A percentile compares a stretch with the other conserved stretches of the same genome.
Evolutionary conservation across 2,113 vertebrate species (phyloP).

Genomic region (Notarius lentiginosus): DNA sequence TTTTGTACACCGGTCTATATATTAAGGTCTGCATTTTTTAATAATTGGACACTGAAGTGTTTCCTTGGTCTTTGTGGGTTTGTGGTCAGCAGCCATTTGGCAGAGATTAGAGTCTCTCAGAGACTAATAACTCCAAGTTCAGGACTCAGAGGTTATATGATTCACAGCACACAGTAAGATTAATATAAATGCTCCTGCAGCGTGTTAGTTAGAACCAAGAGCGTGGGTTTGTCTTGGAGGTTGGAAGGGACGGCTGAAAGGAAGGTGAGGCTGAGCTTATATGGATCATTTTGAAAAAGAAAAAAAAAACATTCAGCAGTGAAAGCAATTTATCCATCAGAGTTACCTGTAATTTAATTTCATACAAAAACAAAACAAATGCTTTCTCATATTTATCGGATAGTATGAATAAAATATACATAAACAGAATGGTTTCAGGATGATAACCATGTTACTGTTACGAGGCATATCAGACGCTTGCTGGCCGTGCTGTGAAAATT

Average conservation of each 20-base stretch:
- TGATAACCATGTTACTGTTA: not conserved
- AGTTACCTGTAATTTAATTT: not conserved
- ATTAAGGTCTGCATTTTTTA: slow-evolving; percentile 24
- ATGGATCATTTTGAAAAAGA: not conserved
- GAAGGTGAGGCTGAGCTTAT: not conserved
- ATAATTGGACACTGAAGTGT: slow-evolving; percentile 29
- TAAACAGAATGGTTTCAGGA: not conserved
- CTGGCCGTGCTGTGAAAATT: too few species aligned
- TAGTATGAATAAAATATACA: not conserved
- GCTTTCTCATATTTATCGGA: not conserved
- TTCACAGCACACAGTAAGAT: slow-evolving; percentile 28
- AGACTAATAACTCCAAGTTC: slow-evolving; percentile 36
- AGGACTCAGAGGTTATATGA: slow-evolving; percentile 31
- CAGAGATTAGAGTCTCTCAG: slow-evolving; percentile 35
- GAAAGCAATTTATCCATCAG: not conserved
- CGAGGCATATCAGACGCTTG: too few species aligned
- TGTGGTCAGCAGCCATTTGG: slow-evolving; percentile 43
- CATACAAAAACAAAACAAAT: not conserved
- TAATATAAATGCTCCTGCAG: slow-evolving; percentile 35
- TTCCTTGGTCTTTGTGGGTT: slow-evolving; percentile 43
- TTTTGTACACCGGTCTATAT: not conserved
- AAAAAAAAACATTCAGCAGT: not conserved
- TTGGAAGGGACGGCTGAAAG: not conserved
- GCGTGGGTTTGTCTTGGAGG: not conserved
- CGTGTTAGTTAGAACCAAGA: slow-evolving; percentile 4